Percentiles rank a stretch among this genome's conserved stretches.
These are phyloP conservation scores for Meriones unguiculatus DNA, from an alignment of 2,113 vertebrate genomes.

Conservation along the genomic window DNA sequence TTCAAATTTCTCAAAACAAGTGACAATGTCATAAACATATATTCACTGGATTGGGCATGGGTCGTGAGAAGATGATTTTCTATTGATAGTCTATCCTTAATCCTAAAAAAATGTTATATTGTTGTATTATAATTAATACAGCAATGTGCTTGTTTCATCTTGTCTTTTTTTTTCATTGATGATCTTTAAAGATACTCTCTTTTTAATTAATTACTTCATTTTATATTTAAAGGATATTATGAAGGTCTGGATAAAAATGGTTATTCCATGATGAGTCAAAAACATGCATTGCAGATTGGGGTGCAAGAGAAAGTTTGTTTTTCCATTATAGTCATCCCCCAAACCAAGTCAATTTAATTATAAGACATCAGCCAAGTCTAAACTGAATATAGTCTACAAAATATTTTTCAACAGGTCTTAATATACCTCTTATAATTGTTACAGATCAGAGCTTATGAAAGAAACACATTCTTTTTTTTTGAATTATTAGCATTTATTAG, in stretches of 20 bases:
- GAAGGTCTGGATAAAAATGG: constrained; percentile 1
- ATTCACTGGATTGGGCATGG: background rate
- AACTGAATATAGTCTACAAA: background rate
- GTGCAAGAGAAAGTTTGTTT: background rate
- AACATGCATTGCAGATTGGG: background rate
- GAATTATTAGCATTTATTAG: too few relatives aligned
- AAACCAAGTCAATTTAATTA: constrained; percentile 1
- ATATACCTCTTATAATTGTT: background rate
- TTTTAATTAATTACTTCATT: constrained; percentile 41
- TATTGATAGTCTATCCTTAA: background rate
- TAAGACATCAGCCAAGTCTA: background rate
- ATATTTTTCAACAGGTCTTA: background rate
- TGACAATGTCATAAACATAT: background rate
- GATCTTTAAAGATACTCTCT: background rate
- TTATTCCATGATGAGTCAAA: background rate
- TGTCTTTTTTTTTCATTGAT: background rate
- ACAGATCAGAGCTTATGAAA: background rate
- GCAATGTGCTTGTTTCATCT: background rate
- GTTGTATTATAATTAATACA: background rate
- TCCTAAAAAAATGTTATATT: background rate
- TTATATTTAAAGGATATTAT: constrained; percentile 31
- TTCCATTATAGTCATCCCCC: background rate
- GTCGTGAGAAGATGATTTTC: background rate
- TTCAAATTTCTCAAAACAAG: background rate
- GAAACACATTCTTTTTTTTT: too few relatives aligned